Evolutionary conservation across 2,797 vertebrate genomes (phyloP), one percentile per base, ranked within the genome.

Genomic region (Danio tinwini): DNA sequence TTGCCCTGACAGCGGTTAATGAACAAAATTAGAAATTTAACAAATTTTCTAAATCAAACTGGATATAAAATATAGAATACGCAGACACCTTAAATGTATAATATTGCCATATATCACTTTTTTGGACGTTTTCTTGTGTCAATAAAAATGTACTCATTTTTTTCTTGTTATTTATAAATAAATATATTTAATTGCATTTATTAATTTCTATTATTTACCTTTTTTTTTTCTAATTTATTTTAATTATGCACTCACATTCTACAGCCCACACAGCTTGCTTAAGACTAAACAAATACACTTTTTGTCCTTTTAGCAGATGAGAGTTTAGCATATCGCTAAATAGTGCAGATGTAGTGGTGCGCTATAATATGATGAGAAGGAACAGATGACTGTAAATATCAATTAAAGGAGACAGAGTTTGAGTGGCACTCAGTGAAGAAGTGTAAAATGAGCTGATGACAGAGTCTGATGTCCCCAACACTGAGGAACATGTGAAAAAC

Each of bases 401-500:
- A 71, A 83, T 83, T 76, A 83, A 82, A 87, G 80, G 19, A 78
- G 70, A 85, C 81, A 77, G 79, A 86, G 65, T 87, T 77, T 88
- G 82, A 90, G 87, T 88, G 84, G 63, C 50, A 69, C 65, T 88
- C 74, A 63, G 82, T 50, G 29, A 74, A 65, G 17, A 71, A 76
- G 69, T 88, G 78, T 84, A 82, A 87, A 89, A 90, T 86, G 85
- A 90, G 84, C 71, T 87, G 87, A 88, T 90, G 90, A 91, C 87
- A 82, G 76, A 89, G 86, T 88, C 85, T 86, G 88, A 87, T 81
- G 87, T 93, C 89, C 84, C 86, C 72, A 84, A 82, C 85, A 80
- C 87, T 87, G 85, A 86, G 65, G 83, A 89, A 88, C 89, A 87
- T 85, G 87, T 80, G 78, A 86, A 89, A 90, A 91, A 83, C 93